These are phyloP conservation scores for Prenolepis imparis DNA, from an alignment of 2,888 invertebrate species.

Conservation along the genomic window DNA sequence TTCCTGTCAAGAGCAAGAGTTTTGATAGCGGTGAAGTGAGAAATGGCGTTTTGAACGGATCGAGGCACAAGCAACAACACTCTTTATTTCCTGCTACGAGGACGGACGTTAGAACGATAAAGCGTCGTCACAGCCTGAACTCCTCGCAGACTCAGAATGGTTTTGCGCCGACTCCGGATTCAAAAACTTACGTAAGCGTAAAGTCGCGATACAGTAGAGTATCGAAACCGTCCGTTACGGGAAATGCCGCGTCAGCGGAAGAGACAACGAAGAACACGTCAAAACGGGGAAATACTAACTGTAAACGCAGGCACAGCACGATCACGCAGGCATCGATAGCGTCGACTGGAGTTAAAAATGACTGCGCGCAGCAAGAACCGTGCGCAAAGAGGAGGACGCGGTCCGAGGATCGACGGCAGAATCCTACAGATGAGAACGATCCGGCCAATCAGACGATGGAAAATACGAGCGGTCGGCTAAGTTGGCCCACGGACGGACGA, in stretches of 20 bases:
- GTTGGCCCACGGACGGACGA: conserved; percentile 76
- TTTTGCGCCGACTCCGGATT: conserved; percentile 25
- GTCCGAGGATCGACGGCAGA: conserved; percentile 79
- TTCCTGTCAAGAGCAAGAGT: conserved; percentile 17
- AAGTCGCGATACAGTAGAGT: conserved; percentile 68
- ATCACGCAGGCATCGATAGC: conserved; percentile 70
- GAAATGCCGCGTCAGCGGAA: conserved; percentile 42
- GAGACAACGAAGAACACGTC: conserved; percentile 51
- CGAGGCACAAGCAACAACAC: conserved; percentile 58
- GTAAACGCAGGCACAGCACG: conserved; percentile 80
- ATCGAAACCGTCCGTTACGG: conserved; percentile 57
- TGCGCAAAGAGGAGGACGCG: conserved; percentile 81
- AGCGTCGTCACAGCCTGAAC: conserved; percentile 59
- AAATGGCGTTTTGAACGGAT: conserved; percentile 45
- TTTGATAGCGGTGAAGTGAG: conserved; percentile 53
- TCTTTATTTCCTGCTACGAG: conserved; percentile 56
- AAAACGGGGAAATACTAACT: conserved; percentile 55
- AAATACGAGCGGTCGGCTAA: conserved; percentile 72
- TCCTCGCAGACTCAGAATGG: conserved; percentile 57
- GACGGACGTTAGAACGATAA: conserved; percentile 45
- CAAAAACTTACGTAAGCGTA: conserved; percentile 62
- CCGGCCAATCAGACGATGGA: conserved; percentile 80
- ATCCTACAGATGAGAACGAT: conserved; percentile 86
- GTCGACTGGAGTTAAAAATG: conserved; percentile 56
- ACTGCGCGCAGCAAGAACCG: conserved; percentile 70